Base-by-base conservation (phyloP, 2,888 invertebrate genomes). In the Philhelius pedissequus region DNA sequence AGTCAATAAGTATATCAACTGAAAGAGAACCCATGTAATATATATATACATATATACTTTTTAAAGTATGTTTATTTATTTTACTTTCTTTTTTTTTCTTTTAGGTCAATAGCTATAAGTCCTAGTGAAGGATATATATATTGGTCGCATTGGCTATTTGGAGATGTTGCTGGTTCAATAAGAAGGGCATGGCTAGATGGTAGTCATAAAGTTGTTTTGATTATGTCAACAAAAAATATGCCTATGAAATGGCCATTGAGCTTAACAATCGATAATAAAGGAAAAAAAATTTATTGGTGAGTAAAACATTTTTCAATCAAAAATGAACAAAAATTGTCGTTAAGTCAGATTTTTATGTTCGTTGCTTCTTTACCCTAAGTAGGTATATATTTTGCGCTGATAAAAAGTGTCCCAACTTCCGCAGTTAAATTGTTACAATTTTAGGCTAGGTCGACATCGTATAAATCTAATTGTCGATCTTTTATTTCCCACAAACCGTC, bases 131-230 rank as follows among this genome's bases (percentile, higher is more conserved):
- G 97, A 92, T 89, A 93, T 32, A 94, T 97, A 93, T 97, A 94
- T 92, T 97, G 96, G 96, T 92, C 95, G 1, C 94, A 95, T 89
- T 96, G 96, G 95, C 92, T 93, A 25, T 91, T 86, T 4, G 83
- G 87, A 2, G 88, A 88, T 13, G 87, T 87, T 11, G 90, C 90
- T 15, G 95, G 95, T 8, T 93, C 93, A 86, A 94, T 97, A 87
- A 94, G 95, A 90, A 92, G 93, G 50, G 94, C 96, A 22, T 93
- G 93, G 92, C 95, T 97, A 95, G 96, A 96, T 91, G 97, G 96
- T 11, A 91, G 93, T 1, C 92, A 93, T 87, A 92, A 94, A 62
- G 92, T 92, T 88, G 89, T 92, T 68, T 92, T 96, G 86, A 90
- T 95, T 11, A 91, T 92, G 94, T 86, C 93, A 92, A 89, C 95